Evolutionary conservation across 2,888 invertebrate genomes (phyloP).

Genomic region (Andrena trimmerana): DNA sequence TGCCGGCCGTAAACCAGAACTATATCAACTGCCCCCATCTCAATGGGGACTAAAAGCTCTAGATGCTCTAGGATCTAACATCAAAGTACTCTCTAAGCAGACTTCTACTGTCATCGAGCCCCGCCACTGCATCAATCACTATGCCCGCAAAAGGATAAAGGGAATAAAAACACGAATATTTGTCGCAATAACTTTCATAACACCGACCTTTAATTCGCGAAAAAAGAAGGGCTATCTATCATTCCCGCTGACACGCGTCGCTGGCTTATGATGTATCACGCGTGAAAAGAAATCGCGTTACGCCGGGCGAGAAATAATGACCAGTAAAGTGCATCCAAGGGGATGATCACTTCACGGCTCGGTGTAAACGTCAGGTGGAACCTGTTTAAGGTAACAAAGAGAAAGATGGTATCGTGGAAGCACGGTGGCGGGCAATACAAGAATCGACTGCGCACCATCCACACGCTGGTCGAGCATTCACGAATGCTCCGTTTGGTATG

Average conservation of each 20-base stretch:
- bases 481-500: conserved; percentile 78
- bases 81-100: background rate
- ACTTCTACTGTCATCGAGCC: background rate
- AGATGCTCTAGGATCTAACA: background rate
- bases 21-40: background rate
- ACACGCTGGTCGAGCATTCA: conserved; percentile 51
- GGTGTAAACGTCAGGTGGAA: background rate
- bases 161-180: background rate
- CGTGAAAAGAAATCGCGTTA: background rate
- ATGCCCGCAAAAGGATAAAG: background rate
- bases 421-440: conserved; percentile 47
- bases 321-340: background rate
- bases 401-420: conserved; percentile 30
- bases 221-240: too few species aligned
- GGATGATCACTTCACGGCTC: conserved; percentile 9
- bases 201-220: too few species aligned
- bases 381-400: conserved; percentile 5
- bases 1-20: background rate
- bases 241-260: background rate
- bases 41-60: background rate
- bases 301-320: background rate
- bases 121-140: background rate
- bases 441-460: conserved; percentile 42
- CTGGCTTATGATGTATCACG: background rate
- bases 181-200: too few species aligned